Conservation (phyloP, 2,888 invertebrate species). For the Eupeodes luniger region DNA sequence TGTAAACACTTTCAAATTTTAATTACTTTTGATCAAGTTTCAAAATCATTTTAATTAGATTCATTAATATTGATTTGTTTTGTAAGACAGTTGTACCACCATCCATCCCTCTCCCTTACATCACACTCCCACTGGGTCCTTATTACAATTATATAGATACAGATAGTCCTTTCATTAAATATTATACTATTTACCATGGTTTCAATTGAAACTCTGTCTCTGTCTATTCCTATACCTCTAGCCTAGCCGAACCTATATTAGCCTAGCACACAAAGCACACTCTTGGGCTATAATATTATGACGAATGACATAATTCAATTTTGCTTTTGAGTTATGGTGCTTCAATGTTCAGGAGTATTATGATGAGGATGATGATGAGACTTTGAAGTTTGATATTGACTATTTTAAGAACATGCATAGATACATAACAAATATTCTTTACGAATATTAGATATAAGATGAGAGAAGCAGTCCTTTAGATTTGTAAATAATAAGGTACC, state of each 20-base stretch:
- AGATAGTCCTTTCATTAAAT: constrained; percentile 2
- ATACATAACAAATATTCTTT: background rate
- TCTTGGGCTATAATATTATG: background rate
- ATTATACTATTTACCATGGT: background rate
- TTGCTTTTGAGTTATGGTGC: background rate
- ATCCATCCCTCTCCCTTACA: no score
- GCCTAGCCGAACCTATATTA: no score
- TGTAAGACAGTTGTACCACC: constrained; percentile 8
- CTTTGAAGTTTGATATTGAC: constrained; percentile 12
- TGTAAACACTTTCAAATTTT: constrained; percentile 31
- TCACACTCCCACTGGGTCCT: no score
- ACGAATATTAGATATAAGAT: no score
- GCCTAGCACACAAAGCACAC: background rate
- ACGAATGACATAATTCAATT: constrained; percentile 19
- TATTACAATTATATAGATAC: background rate
- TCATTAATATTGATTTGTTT: constrained; percentile 41
- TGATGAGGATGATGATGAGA: background rate
- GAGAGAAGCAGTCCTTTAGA: no score
- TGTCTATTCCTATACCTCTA: no score
- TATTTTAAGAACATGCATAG: background rate
- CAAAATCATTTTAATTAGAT: constrained; percentile 8
- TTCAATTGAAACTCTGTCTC: constrained; percentile 11
- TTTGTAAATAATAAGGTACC: no score
- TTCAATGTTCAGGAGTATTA: background rate
- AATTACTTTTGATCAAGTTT: constrained; percentile 33